Evolutionary conservation across 2,113 vertebrate genomes (phyloP).

Genomic region (Macrotus californicus): DNA sequence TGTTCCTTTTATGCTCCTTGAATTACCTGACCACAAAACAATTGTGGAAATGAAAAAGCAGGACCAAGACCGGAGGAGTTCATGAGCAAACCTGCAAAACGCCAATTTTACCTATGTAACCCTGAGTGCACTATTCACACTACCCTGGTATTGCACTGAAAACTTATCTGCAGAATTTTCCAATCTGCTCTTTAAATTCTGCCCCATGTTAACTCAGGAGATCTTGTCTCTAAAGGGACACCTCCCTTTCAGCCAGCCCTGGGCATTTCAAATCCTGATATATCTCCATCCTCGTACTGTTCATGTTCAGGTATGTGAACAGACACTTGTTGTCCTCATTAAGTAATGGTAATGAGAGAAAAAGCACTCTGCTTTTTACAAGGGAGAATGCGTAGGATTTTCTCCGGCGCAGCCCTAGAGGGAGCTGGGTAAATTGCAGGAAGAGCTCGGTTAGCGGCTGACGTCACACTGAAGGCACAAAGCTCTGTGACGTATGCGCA

Average conservation of each 20-base stretch:
- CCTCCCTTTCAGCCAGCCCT: background rate
- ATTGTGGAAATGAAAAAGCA: background rate
- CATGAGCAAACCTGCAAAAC: background rate
- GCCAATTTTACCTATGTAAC: background rate
- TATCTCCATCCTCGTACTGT: background rate
- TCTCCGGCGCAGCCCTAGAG: fast-evolving
- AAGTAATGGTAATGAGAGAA: background rate
- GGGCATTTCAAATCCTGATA: background rate
- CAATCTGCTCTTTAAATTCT: background rate
- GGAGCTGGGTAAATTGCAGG: fast-evolving
- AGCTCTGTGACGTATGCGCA: background rate
- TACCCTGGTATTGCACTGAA: fast-evolving
- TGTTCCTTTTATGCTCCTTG: background rate
- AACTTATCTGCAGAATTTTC: background rate
- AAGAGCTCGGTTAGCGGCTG: fast-evolving
- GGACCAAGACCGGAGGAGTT: background rate
- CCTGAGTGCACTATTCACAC: background rate
- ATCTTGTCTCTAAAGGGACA: background rate
- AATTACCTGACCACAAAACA: background rate
- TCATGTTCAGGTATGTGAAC: background rate
- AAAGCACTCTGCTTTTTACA: background rate
- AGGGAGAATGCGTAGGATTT: background rate
- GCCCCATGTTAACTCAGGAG: background rate
- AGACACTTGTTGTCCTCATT: background rate
- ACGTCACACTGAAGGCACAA: background rate